Evolutionary conservation across 2,797 vertebrate genomes (phyloP), one percentile per base, ranked within the genome.

Genomic region (Darevskia mixta): DNA sequence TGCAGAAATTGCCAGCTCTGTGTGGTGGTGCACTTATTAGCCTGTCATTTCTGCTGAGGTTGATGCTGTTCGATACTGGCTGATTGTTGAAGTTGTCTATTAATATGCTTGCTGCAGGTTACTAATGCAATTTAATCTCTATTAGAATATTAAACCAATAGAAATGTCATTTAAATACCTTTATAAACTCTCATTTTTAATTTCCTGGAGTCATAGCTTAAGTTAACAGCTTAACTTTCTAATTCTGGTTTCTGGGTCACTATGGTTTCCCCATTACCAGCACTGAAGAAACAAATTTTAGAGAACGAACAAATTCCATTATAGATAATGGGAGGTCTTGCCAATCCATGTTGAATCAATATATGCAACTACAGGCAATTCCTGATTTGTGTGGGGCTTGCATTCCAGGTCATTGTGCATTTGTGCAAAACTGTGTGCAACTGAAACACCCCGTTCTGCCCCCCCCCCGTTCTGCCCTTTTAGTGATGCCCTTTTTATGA

Each of bases 61-160:
- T 2, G n/a, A 90, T 78, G 17, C 9, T 35, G 35, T 77, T 43
- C 3, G 35, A 61, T 73, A 43, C 27, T 72, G 69, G 67, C 77
- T 0, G 20, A 58, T n/a, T 91, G 41, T 9, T 81, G 27, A 41
- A 82, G n/a, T 67, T 80, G 77, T 58, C n/a, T 75, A 64, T 61
- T 49, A 88, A 88, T 80, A 32, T 38, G 64, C 67, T 79, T 41
- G 83, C 78, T 85, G 45, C 71, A 71, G 72, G 83, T 76, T 38
- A 25, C 58, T 80, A 82, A 89, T 85, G 79, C 71, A 86, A 82
- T 86, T 82, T 89, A 86, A 82, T 81, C 83, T 81, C 78, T 41
- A 81, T 85, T 73, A 85, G 45, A 73, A 79, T 89, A 81, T 85
- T 76, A 86, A 76, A 86, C 78, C 71, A 67, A 82, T 77, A 32